A percentile compares a stretch with the other conserved stretches of the same genome.
Evolutionary conservation across 2,888 invertebrate genomes (phyloP).

Genomic region (Andrena chrysosceles): DNA sequence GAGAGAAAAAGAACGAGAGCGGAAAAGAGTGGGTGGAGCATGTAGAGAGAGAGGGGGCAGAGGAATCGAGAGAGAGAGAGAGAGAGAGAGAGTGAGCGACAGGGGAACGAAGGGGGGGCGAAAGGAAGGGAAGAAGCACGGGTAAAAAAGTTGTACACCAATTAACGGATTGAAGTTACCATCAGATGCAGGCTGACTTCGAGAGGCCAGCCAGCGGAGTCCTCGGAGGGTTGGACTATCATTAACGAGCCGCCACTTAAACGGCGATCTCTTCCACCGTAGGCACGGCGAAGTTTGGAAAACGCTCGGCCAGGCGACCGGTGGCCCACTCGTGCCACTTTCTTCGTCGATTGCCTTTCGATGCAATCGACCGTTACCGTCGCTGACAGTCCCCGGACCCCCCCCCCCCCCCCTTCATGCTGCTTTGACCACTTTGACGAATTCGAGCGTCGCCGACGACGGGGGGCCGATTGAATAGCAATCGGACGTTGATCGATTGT

Average conservation of each 20-base stretch:
- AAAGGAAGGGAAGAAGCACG: conserved; percentile 53
- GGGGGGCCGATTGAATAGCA: background rate
- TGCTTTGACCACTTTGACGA: conserved; percentile 44
- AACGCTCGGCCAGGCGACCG: conserved; percentile 59
- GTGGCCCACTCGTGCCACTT: conserved; percentile 69
- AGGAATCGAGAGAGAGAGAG: background rate
- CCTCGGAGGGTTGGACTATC: conserved; percentile 76
- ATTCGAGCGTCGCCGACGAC: background rate
- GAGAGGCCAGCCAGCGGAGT: conserved; percentile 72
- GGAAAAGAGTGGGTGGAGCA: conserved; percentile 2
- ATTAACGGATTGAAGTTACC: conserved; percentile 82
- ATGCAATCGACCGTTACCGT: conserved; percentile 55
- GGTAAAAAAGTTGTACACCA: conserved; percentile 79
- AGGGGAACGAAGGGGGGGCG: conserved; percentile 10
- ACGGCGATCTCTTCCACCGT: conserved; percentile 63
- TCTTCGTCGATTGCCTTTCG: conserved; percentile 70
- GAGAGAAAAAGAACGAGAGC: conserved; percentile 31
- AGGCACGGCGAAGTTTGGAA: conserved; percentile 66
- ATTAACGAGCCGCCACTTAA: conserved; percentile 75
- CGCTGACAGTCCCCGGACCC: conserved; percentile 34
- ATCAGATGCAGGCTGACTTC: conserved; percentile 78
- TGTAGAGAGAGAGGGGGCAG: conserved; percentile 4
- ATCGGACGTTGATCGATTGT: conserved; percentile 45
- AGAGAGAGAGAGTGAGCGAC: conserved; percentile 12
- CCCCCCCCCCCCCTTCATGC: conserved; percentile 10